Conservation (phyloP, 2,888 invertebrate species). For the Nebria salina region DNA sequence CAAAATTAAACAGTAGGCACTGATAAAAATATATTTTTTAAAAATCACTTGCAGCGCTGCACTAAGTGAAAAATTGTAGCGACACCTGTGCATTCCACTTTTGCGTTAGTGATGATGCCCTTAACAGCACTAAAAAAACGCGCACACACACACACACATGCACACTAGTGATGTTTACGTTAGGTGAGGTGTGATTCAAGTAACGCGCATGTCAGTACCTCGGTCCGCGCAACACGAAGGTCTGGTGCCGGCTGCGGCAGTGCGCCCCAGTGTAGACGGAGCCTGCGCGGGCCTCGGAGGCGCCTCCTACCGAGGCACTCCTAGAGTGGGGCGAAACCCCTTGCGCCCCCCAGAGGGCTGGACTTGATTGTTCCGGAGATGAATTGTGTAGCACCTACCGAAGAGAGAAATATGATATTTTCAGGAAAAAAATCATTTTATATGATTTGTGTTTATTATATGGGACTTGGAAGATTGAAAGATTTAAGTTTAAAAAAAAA, state of each 20-base stretch:
- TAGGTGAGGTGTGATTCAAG: not conserved
- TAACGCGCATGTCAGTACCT: constrained; percentile 16
- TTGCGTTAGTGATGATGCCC: too few relatives aligned
- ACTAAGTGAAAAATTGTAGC: too few relatives aligned
- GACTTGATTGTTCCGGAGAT: not conserved
- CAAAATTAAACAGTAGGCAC: too few relatives aligned
- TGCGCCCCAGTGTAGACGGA: not conserved
- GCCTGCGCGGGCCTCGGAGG: constrained; percentile 20
- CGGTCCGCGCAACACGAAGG: constrained; percentile 34
- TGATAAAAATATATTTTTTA: too few relatives aligned
- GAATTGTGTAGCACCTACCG: not conserved
- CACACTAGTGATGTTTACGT: not conserved
- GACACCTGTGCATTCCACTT: too few relatives aligned
- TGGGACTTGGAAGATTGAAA: too few relatives aligned
- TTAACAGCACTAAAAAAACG: not conserved
- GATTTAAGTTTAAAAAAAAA: too few relatives aligned
- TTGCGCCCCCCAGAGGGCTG: constrained; percentile 8
- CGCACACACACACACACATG: not conserved
- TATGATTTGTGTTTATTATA: too few relatives aligned
- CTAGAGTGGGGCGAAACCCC: constrained; percentile 16
- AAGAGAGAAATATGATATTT: not conserved
- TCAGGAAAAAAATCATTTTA: too few relatives aligned
- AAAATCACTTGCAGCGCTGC: too few relatives aligned
- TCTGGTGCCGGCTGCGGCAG: constrained; percentile 32
- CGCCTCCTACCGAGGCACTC: constrained; percentile 28